Conservation (phyloP, 1,140 invertebrate species). For the Drosophila rhopaloa region DNA sequence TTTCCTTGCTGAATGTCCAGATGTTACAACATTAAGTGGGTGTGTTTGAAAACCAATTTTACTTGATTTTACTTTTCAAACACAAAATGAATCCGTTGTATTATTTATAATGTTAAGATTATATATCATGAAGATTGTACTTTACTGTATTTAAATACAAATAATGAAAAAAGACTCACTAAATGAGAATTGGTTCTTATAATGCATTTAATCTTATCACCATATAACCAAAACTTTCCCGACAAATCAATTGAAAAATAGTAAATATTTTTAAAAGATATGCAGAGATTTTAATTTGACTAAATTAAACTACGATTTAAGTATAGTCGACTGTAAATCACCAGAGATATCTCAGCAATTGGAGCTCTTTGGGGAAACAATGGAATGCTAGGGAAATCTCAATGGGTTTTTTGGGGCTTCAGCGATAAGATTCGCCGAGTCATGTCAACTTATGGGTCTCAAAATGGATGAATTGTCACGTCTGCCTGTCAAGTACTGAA, state of each 20-base stretch:
- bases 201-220: background rate
- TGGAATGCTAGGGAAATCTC: slow-evolving; percentile 36
- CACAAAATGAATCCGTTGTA: background rate
- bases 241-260: background rate
- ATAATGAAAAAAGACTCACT: no score
- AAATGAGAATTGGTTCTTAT: no score
- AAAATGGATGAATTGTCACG: slow-evolving; percentile 47
- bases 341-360: slow-evolving; percentile 19
- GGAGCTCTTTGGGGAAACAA: slow-evolving; percentile 4
- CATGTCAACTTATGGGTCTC: slow-evolving; percentile 38
- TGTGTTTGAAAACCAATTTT: background rate
- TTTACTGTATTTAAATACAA: no score
- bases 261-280: no score
- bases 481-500: slow-evolving; percentile 29
- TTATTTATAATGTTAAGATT: no score
- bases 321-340: slow-evolving; percentile 20
- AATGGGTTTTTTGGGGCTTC: slow-evolving; percentile 22
- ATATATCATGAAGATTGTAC: no score
- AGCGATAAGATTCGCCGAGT: slow-evolving; percentile 38
- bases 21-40: background rate
- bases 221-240: background rate
- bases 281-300: background rate
- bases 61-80: background rate
- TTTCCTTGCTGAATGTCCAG: background rate
- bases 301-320: slow-evolving; percentile 22